These are phyloP conservation scores for Eupristina koningsbergeri DNA, from an alignment of 1,140 invertebrate genomes.

Conservation along the genomic window DNA sequence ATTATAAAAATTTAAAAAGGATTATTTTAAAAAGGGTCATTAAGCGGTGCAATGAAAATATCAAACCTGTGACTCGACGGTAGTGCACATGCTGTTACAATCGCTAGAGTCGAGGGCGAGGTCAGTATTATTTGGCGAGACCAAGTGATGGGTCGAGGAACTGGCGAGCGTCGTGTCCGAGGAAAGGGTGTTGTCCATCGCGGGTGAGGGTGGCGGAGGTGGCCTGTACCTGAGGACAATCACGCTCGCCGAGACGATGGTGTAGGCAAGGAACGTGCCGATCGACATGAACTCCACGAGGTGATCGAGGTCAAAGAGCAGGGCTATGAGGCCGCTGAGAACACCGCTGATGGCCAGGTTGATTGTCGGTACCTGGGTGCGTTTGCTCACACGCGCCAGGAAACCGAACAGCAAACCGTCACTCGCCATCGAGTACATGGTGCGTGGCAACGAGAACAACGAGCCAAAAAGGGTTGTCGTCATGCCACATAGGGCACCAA, in stretches of 20 bases:
- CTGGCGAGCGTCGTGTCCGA: slow-evolving; percentile 60
- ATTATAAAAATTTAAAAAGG: too few species aligned
- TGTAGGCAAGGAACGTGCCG: slow-evolving; percentile 91
- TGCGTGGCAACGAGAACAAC: slow-evolving; percentile 86
- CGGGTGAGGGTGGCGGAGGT: slow-evolving; percentile 67
- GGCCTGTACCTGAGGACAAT: slow-evolving; percentile 89
- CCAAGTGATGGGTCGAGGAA: slow-evolving; percentile 59
- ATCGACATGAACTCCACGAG: slow-evolving; percentile 96
- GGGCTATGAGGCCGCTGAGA: slow-evolving; percentile 84
- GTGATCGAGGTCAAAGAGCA: slow-evolving; percentile 91
- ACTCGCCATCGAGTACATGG: slow-evolving; percentile 90
- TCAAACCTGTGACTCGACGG: slow-evolving; percentile 64
- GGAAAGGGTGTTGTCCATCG: slow-evolving; percentile 50
- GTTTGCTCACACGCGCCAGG: slow-evolving; percentile 80
- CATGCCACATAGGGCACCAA: slow-evolving; percentile 93
- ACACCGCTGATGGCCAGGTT: slow-evolving; percentile 87
- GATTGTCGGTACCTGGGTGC: slow-evolving; percentile 86
- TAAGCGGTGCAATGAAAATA: too few species aligned
- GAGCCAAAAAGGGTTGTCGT: slow-evolving; percentile 89
- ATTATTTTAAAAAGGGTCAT: too few species aligned
- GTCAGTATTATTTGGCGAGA: slow-evolving; percentile 47
- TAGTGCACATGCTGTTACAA: slow-evolving; percentile 61
- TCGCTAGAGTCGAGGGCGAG: slow-evolving; percentile 62
- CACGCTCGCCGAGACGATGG: slow-evolving; percentile 90
- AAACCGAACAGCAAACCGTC: slow-evolving; percentile 90